Evolutionary conservation across 2,113 vertebrate species (phyloP).

Genomic region (Pipa parva): DNA sequence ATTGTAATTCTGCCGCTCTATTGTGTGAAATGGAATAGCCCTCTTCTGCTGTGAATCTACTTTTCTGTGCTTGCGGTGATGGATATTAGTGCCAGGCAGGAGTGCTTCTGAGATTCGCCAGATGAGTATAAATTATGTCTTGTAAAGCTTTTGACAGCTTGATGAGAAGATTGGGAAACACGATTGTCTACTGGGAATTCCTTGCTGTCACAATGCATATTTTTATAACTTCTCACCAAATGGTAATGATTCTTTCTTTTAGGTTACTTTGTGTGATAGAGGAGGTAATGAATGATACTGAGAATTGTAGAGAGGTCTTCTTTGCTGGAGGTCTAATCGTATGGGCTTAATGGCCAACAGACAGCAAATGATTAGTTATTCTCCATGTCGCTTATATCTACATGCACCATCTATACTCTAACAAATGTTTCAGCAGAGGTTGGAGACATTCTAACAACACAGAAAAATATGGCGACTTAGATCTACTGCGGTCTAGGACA

Average conservation of each 20-base stretch:
- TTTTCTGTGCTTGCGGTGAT: conserved; percentile 12
- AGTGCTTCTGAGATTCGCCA: conserved; percentile 22
- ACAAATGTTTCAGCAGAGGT: no score
- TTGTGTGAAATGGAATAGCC: conserved; percentile 26
- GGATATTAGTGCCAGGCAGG: conserved; percentile 31
- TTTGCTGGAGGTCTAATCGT: no score
- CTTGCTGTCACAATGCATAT: conserved; percentile 27
- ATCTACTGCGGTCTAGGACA: no score
- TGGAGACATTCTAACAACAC: no score
- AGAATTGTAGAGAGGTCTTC: no score
- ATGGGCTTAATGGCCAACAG: no score
- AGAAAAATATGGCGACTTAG: no score
- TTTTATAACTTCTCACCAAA: conserved; percentile 32
- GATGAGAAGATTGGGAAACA: conserved; percentile 41
- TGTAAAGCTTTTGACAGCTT: conserved; percentile 42
- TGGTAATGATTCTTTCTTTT: conserved; percentile 15
- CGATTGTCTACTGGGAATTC: conserved; percentile 37
- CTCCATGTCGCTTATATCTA: no score
- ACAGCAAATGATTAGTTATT: no score
- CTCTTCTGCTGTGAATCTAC: conserved; percentile 12
- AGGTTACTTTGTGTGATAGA: not conserved
- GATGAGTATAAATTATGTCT: conserved; percentile 41
- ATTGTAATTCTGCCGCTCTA: conserved; percentile 25
- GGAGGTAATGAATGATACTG: no score
- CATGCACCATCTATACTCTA: no score